Conservation (phyloP, 2,888 invertebrate species). For the Tanypteryx hageni region DNA sequence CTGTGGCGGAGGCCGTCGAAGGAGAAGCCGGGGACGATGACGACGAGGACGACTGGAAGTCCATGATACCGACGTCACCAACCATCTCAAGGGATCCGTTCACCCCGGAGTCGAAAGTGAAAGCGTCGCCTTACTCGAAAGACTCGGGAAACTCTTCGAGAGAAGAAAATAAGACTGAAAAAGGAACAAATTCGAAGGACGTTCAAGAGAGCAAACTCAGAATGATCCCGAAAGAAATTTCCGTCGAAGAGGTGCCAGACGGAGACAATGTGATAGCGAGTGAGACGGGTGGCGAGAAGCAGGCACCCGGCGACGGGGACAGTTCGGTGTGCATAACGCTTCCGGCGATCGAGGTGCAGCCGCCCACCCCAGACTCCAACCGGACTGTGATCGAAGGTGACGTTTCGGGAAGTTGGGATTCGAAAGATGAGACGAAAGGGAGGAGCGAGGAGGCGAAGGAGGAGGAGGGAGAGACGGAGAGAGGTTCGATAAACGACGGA, state of each 20-base stretch:
- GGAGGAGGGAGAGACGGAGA: slow-evolving; percentile 74
- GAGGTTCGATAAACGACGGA: slow-evolving; percentile 82
- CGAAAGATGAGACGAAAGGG: neutral
- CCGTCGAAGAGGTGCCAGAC: slow-evolving; percentile 40
- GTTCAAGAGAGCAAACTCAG: slow-evolving; percentile 12
- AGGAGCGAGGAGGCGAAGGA: slow-evolving; percentile 80
- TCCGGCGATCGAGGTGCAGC: slow-evolving; percentile 48
- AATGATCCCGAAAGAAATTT: slow-evolving; percentile 52
- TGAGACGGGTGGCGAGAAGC: slow-evolving; percentile 4
- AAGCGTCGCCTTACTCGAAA: slow-evolving; percentile 1
- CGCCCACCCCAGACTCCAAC: slow-evolving; percentile 46
- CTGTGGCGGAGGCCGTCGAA: slow-evolving; percentile 51
- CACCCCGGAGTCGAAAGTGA: slow-evolving; percentile 1
- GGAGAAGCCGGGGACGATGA: slow-evolving; percentile 31
- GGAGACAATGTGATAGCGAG: slow-evolving; percentile 34
- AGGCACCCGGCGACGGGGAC: neutral
- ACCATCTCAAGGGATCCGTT: slow-evolving; percentile 35
- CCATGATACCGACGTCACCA: slow-evolving; percentile 36
- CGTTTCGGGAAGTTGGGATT: neutral
- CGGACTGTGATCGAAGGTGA: slow-evolving; percentile 39
- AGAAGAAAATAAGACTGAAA: slow-evolving; percentile 53
- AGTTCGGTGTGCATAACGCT: slow-evolving; percentile 31
- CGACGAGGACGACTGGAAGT: slow-evolving; percentile 58
- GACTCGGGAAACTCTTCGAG: slow-evolving; percentile 1
- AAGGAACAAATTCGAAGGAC: slow-evolving; percentile 40